Evolutionary conservation across 2,113 vertebrate species (phyloP).

Genomic region (Tenrec ecaudatus): DNA sequence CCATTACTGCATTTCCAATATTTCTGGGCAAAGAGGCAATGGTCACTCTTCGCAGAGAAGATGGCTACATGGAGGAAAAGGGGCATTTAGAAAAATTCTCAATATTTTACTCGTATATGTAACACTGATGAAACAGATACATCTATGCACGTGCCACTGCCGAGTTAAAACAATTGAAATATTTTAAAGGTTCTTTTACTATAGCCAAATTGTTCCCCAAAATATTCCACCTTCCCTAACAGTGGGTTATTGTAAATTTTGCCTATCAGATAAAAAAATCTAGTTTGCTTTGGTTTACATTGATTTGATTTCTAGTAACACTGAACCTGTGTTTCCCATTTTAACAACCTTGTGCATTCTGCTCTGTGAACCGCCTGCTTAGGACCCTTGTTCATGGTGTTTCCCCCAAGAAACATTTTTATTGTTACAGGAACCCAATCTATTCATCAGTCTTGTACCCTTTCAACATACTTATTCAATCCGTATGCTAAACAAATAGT

Average conservation of each 20-base stretch:
- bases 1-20: slow-evolving; percentile 84
- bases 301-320: background rate
- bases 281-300: background rate
- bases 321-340: background rate
- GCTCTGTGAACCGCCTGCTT: background rate
- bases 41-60: slow-evolving; percentile 91
- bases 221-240: background rate
- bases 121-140: background rate
- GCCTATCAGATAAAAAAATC: background rate
- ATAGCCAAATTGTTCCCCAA: background rate
- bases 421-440: background rate
- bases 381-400: background rate
- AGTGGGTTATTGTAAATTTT: background rate
- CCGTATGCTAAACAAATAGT: no score
- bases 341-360: background rate
- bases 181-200: background rate
- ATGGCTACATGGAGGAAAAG: slow-evolving; percentile 77
- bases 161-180: background rate
- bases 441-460: no score
- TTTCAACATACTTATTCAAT: no score
- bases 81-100: slow-evolving; percentile 20
- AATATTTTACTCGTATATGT: background rate
- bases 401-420: background rate
- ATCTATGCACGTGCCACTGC: background rate
- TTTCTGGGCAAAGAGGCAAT: slow-evolving; percentile 91